Base-by-base conservation (phyloP, 2,888 invertebrate genomes). In the Parnassius mnemosyne region DNA sequence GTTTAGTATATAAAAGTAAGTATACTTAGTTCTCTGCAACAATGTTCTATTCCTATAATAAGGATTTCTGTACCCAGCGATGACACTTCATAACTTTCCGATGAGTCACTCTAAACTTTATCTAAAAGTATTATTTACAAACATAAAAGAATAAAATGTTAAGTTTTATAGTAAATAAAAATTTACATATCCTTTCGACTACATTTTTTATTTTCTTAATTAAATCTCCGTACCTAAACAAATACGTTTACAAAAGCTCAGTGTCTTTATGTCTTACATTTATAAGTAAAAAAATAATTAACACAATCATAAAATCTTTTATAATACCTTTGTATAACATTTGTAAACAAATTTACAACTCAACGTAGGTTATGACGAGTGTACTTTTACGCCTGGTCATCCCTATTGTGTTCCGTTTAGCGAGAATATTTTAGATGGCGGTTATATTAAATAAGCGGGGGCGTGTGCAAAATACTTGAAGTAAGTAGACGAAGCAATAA, bases 361-460 rank as follows among this genome's bases (percentile, higher is more conserved):
- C 46, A 34, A 49, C 47, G 46, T 63, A 46, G 20, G 51, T 55
- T 55, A 54, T 63, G 63, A 63, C 54, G 53, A 55, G 34, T 55
- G 34, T 55, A 49, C 47, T 55, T 63, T 63, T 52, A 59, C 59
- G 59, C 55, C 46, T 46, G 63, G 59, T 56, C 59, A 49, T 55
- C 58, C 43, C 56, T 56, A 56, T 63, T 63, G 63, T 60, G 59
- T 43, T 5, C 47, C 63, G 52, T 63, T 63, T 63, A 63, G 59
- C 63, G 56, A 51, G 59, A 54, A 55, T 25, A 34, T 25, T 10
- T 11, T 13, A 53, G n/a, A 34, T 13, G 12, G 13, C 1, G 52
- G 47, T 42, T 56, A 53, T 41, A 56, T 60, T 52, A 12, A 25
- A 53, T 20, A 51, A 53, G 57, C 53, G 53, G 3, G 11, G 51